Evolutionary conservation across 2,888 invertebrate genomes (phyloP), one percentile per base, ranked within the genome.

Genomic region (Cartodere bifasciata): DNA sequence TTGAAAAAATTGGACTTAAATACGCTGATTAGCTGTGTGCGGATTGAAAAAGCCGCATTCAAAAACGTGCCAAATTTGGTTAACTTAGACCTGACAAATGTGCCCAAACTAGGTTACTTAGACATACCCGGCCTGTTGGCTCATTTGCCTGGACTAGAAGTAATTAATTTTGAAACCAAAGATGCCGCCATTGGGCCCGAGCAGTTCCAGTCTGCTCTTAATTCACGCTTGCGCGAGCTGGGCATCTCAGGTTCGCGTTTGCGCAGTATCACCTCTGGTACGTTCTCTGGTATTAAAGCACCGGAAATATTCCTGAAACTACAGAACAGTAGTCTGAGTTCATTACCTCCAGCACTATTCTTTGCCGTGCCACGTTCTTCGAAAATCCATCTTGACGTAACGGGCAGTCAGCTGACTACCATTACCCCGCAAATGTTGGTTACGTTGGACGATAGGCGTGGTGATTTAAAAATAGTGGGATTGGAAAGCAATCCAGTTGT

Each of bases 281-380:
- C 86, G 0, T 58, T 90, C 30, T 86, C 85, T 0, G 88, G 88
- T 4, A 64, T 87, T 2, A 81, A 84, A 50, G 75, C 77, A 12
- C 72, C 73, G 9, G 58, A 70, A 7, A 68, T 91, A 2, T 67
- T 65, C 0, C 73, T 91, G n/a, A 70, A 76, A 32, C 63, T 91
- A 28, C 71, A 74, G 28, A 85, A 88, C 48, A 88, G 90, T 0
- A 86, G 86, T 1, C 60, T 91, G 4, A 71, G 72, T 9, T 65
- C 70, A 7, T 61, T 91, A 31, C 87, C 88, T 0, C 79, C 86
- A 3, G 81, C 87, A 1, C 55, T 90, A 13, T 72, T 91, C 34
- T 86, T 88, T 51, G 86, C 90, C 0, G 71, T 91, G 12, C 90
- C 90, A 1, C 69, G 87, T 47, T 90, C 90, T 2, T 84, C 86